Evolutionary conservation across 2,888 invertebrate genomes (phyloP), one percentile per base, ranked within the genome.

Genomic region (Punctoribates punctum): DNA sequence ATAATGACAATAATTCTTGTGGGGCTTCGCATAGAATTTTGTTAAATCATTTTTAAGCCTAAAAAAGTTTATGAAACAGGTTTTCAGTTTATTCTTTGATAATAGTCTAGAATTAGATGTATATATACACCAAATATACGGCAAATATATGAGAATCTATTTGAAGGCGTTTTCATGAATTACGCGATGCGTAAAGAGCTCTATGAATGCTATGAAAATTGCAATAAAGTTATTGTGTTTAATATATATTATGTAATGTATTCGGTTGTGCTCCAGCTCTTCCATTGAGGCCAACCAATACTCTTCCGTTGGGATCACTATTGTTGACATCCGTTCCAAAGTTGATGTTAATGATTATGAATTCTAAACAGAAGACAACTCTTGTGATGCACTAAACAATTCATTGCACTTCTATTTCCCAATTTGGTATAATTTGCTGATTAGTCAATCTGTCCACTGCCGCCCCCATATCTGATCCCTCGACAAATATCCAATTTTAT

Each of bases 181-280:
- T 38, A 8, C 42, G 5, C 38, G 67, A n/a, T 13, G 67, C 67
- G 67, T 67, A 42, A 25, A 67, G 67, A 67, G 25, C n/a, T 23
- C 3, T 25, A 23, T 60, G 60, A 60, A 60, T 60, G 20, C 20
- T 29, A 38, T 67, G 67, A 42, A 29, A 25, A 38, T n/a, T 67
- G 38, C n/a, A 8, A 67, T 67, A 67, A 2, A n/a, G 23, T 38
- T 34, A 67, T 67, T 67, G 67, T 67, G 13, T 62, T 27, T 27
- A 8, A 62, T 67, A 67, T 38, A n/a, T 20, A 34, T 34, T 34
- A 67, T 38, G 67, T 67, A 67, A 67, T 67, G 29, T n/a, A 67
- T 67, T 67, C 38, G 27, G 67, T 67, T 67, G 67, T 67, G 67
- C 67, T 67, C 67, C 67, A 67, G 67, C 67, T 67, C 67, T 67